A percentile compares a stretch with the other conserved stretches of the same genome.
phyloP scores from a whole-genome alignment of 2,113 vertebrate species.

The Podiceps cristatus region DNA sequence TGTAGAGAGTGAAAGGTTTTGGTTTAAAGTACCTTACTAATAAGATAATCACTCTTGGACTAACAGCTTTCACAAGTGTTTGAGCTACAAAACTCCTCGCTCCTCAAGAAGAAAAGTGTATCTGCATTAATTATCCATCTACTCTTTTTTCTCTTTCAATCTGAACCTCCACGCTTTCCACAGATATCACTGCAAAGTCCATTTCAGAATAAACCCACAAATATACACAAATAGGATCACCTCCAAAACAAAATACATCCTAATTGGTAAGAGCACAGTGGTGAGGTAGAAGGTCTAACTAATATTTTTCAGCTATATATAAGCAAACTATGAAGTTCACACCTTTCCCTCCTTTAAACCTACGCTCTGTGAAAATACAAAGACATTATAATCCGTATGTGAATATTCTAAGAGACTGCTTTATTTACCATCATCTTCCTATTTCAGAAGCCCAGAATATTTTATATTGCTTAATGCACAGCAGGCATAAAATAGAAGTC shows the following conservation, averaged over 20 bases:
- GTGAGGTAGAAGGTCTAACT: neutral
- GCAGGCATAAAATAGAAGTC: neutral
- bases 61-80: neutral
- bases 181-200: neutral
- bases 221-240: rapidly evolving
- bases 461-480: neutral
- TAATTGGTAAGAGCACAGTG: neutral
- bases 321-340: neutral
- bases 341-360: neutral
- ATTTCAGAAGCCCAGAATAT: neutral
- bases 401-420: neutral
- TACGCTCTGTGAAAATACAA: neutral
- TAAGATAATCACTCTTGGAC: neutral
- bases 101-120: neutral
- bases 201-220: neutral
- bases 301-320: neutral
- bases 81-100: neutral
- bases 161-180: neutral
- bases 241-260: neutral
- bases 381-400: neutral
- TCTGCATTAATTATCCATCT: neutral
- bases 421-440: neutral
- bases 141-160: neutral
- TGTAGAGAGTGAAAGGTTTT: neutral
- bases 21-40: neutral